Evolutionary conservation across 2,888 invertebrate genomes (phyloP).

Genomic region (Hydriomena furcata): DNA sequence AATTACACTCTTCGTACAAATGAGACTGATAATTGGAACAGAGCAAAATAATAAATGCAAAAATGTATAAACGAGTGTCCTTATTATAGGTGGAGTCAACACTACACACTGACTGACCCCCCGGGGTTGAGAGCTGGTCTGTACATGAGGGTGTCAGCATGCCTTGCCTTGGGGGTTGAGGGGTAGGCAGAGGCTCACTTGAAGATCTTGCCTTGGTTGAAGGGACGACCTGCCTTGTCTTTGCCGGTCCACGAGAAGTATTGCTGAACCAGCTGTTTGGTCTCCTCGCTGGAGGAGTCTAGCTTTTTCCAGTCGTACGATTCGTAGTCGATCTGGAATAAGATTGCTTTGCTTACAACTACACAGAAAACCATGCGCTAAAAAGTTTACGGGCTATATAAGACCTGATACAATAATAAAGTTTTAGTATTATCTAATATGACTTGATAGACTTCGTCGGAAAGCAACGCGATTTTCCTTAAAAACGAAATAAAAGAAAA

Average conservation of each 20-base stretch:
- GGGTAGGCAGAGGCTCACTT: slow-evolving; percentile 84
- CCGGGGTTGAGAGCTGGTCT: slow-evolving; percentile 2
- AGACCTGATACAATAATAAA: no score
- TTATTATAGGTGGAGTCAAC: slow-evolving; percentile 18
- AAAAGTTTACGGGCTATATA: no score
- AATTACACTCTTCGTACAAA: slow-evolving; percentile 52
- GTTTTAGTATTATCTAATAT: no score
- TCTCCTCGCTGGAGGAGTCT: slow-evolving; percentile 90
- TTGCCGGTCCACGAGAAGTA: slow-evolving; percentile 96
- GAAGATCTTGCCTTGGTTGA: slow-evolving; percentile 99
- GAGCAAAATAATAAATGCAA: slow-evolving; percentile 58
- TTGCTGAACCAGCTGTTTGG: slow-evolving; percentile 93
- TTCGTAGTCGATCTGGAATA: slow-evolving; percentile 92
- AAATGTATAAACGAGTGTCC: slow-evolving; percentile 34
- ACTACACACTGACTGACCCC: no score
- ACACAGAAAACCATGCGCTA: no score
- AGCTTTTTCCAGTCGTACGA: slow-evolving; percentile 98
- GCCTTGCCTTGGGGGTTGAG: no score
- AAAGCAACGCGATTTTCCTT: no score
- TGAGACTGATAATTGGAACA: slow-evolving; percentile 41
- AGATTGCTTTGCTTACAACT: not conserved
- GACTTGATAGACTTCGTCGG: no score
- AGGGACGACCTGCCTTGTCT: slow-evolving; percentile 94
- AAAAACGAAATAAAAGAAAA: no score
- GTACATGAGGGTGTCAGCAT: no score